These are phyloP conservation scores for Mormyrus hasselquistii DNA, from an alignment of 2,797 vertebrate genomes.

Conservation along the genomic window DNA sequence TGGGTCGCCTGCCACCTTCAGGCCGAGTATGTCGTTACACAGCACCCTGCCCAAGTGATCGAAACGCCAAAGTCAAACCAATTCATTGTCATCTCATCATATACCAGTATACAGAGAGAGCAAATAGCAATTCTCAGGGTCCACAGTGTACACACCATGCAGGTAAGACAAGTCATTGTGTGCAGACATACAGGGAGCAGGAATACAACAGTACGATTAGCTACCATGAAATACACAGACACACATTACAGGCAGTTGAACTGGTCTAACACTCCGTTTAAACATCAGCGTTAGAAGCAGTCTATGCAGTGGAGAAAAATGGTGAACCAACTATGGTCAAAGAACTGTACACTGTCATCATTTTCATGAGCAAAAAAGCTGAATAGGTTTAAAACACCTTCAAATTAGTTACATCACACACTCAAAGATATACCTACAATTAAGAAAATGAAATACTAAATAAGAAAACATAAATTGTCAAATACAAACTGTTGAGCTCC, in stretches of 20 bases:
- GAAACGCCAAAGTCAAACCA: neutral
- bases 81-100: neutral
- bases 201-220: neutral
- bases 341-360: neutral
- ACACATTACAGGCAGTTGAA: neutral
- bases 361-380: neutral
- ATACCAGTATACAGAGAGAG: neutral
- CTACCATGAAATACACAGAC: neutral
- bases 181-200: neutral
- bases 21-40: constrained; percentile 82
- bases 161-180: neutral
- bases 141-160: neutral
- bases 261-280: neutral
- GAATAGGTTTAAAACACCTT: neutral
- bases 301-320: neutral
- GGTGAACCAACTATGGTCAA: neutral
- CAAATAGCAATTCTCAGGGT: neutral
- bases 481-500: neutral
- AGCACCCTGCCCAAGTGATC: constrained; percentile 62
- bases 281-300: neutral
- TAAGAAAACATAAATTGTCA: neutral
- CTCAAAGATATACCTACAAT: neutral
- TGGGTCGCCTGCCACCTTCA: constrained; percentile 81
- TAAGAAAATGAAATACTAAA: neutral
- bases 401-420: neutral